These are phyloP conservation scores for Indicator indicator DNA, from an alignment of 2,113 vertebrate genomes.

Conservation along the genomic window DNA sequence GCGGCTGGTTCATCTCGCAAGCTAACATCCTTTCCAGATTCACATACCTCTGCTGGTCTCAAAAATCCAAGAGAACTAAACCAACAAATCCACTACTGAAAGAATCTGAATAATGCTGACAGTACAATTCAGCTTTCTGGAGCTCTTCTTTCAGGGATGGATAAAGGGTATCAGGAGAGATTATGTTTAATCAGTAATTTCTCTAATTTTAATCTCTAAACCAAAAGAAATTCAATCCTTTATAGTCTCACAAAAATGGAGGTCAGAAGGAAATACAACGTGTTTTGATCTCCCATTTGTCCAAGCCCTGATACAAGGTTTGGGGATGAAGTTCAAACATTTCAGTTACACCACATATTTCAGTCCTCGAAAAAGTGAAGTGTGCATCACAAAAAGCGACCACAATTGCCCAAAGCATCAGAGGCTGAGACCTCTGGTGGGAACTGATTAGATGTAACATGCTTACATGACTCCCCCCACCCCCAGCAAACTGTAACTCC, in stretches of 20 bases:
- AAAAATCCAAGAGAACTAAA: conserved; percentile 1
- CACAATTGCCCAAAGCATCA: neutral
- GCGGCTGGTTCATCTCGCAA: neutral
- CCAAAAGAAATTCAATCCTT: neutral
- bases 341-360: neutral
- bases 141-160: neutral
- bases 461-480: neutral
- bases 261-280: neutral
- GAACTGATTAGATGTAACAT: neutral
- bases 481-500: neutral
- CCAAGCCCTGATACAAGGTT: neutral
- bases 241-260: neutral
- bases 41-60: neutral
- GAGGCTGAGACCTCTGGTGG: neutral
- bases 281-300: neutral
- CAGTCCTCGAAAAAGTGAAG: neutral
- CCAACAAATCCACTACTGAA: neutral
- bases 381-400: neutral
- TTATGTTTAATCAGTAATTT: neutral
- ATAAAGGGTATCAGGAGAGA: neutral
- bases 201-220: neutral
- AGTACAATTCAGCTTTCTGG: neutral
- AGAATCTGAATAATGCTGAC: neutral
- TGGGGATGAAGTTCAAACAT: neutral
- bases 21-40: neutral